phyloP scores from a whole-genome alignment of 1,140 invertebrate species.

The Diabrotica virgifera region DNA sequence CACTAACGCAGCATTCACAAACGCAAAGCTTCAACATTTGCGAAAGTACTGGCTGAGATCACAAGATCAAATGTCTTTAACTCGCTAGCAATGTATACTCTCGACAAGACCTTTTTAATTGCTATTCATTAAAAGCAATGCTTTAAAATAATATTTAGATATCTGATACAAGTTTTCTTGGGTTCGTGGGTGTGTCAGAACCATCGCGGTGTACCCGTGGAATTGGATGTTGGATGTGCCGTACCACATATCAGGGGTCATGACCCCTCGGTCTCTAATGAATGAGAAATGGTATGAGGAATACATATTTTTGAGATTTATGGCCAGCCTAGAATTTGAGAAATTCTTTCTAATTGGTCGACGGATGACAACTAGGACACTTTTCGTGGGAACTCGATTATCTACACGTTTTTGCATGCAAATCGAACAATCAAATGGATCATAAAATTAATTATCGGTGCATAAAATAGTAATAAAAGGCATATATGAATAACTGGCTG shows the following conservation, averaged over 20 bases:
- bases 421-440: no score
- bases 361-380: not conserved
- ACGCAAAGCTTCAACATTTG: not conserved
- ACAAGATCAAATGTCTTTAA: slow-evolving; percentile 1
- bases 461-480: no score
- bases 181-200: not conserved
- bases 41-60: not conserved
- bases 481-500: no score
- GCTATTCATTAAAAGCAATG: slow-evolving; percentile 1
- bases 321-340: not conserved
- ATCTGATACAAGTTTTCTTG: slow-evolving; percentile 1
- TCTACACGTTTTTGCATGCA: not conserved
- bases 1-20: no score
- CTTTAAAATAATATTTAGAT: slow-evolving; percentile 1
- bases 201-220: not conserved
- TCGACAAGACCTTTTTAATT: slow-evolving; percentile 3
- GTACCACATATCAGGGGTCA: slow-evolving; percentile 10
- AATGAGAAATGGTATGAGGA: not conserved
- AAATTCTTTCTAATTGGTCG: slow-evolving; percentile 6
- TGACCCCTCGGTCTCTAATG: slow-evolving; percentile 8
- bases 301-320: slow-evolving; percentile 3
- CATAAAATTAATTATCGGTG: no score
- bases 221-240: slow-evolving; percentile 1
- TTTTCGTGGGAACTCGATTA: slow-evolving; percentile 6
- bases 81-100: not conserved